Evolutionary conservation across 1,140 invertebrate species (phyloP), one percentile per base, ranked within the genome.

Genomic region (Philaenus spumarius): DNA sequence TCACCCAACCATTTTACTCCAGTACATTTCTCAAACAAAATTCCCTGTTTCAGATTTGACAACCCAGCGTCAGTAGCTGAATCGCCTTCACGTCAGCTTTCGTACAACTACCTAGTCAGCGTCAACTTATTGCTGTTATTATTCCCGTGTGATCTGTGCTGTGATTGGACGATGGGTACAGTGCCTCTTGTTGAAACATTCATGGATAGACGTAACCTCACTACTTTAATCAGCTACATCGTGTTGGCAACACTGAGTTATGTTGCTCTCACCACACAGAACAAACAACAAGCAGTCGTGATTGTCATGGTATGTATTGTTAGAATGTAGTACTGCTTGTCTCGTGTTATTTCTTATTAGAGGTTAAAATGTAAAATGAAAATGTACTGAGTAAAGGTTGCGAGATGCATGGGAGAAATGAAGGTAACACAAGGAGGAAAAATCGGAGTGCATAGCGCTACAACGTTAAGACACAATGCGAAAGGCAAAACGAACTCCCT

Each of bases 111-210:
- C 75, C 79, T 98, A 57, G 82, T 93, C 43, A 85, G 90, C 30
- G 78, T 97, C 34, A 98, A 98, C 76, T 78, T 87, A 26, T 95
- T 92, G 87, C 76, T 97, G 39, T 76, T 98, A 45, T 77, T 95
- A 34, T 86, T 92, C 71, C 95, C 95, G 12, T 88, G 84, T 61
- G 82, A 90, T 66, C 80, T 98, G 14, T 97, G 94, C 76, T 97
- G 94, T 74, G 95, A 98, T 76, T 98, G 95, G 95, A 97, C 95
- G 42, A 98, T 98, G 95, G 94, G 93, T 34, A 97, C 95, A 23
- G 86, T 98, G 52, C 90, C 93, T 0, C 69, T 97, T 11, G 77
- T 98, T 11, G 80, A 85, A 57, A 85, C 84, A 34, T 81, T 95
- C 65, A 61, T 78, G 1, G 95, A 98, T 76, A 67, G 78, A 1